Evolutionary conservation across 2,888 invertebrate genomes (phyloP).

Genomic region (Caenorhabditis japonica): DNA sequence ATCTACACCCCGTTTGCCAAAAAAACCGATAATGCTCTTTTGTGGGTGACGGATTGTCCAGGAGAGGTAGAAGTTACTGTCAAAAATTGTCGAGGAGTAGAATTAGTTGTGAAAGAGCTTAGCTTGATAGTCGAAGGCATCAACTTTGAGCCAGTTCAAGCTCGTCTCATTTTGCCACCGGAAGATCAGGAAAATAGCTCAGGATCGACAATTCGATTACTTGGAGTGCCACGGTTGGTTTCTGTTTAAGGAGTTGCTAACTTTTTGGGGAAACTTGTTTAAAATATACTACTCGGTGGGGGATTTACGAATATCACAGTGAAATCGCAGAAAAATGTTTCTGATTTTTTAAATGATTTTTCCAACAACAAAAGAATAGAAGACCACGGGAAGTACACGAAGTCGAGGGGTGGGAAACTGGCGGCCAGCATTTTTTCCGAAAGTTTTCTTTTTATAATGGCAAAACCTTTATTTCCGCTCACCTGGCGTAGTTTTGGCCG

Average conservation of each 20-base stretch:
- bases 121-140: conserved; percentile 70
- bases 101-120: conserved; percentile 66
- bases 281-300: too few species aligned
- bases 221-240: conserved; percentile 70
- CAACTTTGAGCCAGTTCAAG: conserved; percentile 71
- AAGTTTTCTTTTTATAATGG: too few species aligned
- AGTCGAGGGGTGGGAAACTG: too few species aligned
- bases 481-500: too few species aligned
- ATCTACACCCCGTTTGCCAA: conserved; percentile 76
- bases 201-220: conserved; percentile 63
- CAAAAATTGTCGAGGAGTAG: conserved; percentile 54
- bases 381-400: too few species aligned
- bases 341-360: conserved; percentile 3
- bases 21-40: conserved; percentile 37
- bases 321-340: too few species aligned
- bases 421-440: too few species aligned
- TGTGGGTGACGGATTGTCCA: conserved; percentile 73
- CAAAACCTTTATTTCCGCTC: too few species aligned
- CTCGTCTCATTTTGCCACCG: conserved; percentile 70
- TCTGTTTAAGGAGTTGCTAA: too few species aligned
- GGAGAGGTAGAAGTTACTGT: conserved; percentile 58
- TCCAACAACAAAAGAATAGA: too few species aligned
- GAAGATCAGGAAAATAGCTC: conserved; percentile 40
- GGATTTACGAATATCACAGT: too few species aligned
- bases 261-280: too few species aligned